phyloP scores from a whole-genome alignment of 2,888 invertebrate genomes.

The Drosophila recens region DNA sequence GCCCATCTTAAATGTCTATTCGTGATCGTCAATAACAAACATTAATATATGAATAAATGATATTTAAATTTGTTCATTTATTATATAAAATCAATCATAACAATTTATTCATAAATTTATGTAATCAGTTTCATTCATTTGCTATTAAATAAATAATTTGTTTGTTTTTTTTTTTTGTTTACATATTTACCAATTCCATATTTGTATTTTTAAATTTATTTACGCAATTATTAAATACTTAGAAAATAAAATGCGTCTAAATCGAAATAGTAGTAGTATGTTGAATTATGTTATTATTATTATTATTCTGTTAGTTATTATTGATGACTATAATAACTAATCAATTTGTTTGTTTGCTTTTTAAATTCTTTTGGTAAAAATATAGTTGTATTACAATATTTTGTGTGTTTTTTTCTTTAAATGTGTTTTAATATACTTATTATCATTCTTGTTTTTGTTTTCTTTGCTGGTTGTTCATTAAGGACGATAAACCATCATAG shows the following conservation, averaged over 20 bases:
- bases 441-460: slow-evolving; percentile 20
- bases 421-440: slow-evolving; percentile 20
- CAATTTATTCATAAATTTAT: slow-evolving; percentile 59
- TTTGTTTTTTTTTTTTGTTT: slow-evolving; percentile 22
- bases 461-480: slow-evolving; percentile 43
- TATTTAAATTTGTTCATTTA: slow-evolving; percentile 45
- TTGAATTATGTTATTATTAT: slow-evolving; percentile 35
- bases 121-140: slow-evolving; percentile 42
- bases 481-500: slow-evolving; percentile 75
- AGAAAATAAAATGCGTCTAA: slow-evolving; percentile 79
- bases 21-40: too few relatives aligned
- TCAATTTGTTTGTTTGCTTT: slow-evolving; percentile 48
- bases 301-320: slow-evolving; percentile 40
- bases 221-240: slow-evolving; percentile 72
- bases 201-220: slow-evolving; percentile 39
- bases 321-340: slow-evolving; percentile 62
- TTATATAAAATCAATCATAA: slow-evolving; percentile 78
- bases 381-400: slow-evolving; percentile 60
- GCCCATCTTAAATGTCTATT: too few relatives aligned
- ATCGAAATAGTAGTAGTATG: slow-evolving; percentile 64
- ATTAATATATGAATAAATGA: too few relatives aligned
- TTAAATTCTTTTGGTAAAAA: slow-evolving; percentile 50
- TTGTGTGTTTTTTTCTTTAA: slow-evolving; percentile 18
- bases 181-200: slow-evolving; percentile 65
- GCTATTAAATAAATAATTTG: slow-evolving; percentile 64